Percentiles rank a stretch among this genome's conserved stretches.
Conservation (phyloP, 2,113 vertebrate species). For the Falco punctatus region DNA sequence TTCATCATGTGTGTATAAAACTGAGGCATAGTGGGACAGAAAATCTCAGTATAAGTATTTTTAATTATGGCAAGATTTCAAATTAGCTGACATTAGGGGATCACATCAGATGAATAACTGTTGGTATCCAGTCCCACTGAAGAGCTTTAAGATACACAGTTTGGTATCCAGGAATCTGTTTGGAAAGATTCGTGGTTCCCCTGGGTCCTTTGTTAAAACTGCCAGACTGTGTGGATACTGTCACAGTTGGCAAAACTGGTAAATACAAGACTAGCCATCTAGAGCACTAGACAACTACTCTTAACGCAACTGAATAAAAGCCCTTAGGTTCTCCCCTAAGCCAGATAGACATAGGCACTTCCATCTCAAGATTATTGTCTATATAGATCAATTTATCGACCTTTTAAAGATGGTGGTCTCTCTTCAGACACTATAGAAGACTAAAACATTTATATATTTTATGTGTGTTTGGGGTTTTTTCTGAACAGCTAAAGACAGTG, state of each 20-base stretch:
- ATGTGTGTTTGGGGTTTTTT: not conserved
- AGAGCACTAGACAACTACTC: not conserved
- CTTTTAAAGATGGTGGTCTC: not conserved
- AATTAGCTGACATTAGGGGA: not conserved
- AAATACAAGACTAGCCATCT: not conserved
- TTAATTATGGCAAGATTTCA: not conserved
- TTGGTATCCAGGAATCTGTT: not conserved
- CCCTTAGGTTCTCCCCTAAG: not conserved
- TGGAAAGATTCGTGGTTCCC: not conserved
- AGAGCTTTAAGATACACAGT: not conserved
- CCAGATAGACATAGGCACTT: not conserved
- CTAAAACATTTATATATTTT: not conserved
- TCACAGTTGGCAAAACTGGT: not conserved
- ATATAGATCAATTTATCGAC: not conserved
- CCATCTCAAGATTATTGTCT: not conserved
- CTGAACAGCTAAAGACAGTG: not conserved
- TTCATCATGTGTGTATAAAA: not conserved
- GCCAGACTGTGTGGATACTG: not conserved
- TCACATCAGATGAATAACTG: not conserved
- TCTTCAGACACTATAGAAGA: not conserved
- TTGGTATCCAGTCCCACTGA: not conserved
- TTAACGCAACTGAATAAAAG: not conserved
- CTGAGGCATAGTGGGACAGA: not conserved
- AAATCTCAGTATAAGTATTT: not conserved
- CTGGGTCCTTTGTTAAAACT: not conserved